These are phyloP conservation scores for Drosophila biarmipes DNA, from an alignment of 1,140 invertebrate species.

Conservation along the genomic window DNA sequence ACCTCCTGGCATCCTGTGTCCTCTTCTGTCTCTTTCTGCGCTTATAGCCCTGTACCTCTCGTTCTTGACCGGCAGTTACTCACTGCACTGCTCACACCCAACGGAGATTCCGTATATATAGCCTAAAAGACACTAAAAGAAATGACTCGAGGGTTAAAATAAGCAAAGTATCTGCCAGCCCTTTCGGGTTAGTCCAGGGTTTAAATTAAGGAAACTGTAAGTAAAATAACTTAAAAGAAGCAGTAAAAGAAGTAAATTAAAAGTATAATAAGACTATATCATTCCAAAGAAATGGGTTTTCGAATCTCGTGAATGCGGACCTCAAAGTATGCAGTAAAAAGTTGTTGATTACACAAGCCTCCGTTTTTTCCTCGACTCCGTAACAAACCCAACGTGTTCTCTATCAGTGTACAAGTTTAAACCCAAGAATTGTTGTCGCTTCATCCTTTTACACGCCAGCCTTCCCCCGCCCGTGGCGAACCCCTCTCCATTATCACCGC, in stretches of 20 bases:
- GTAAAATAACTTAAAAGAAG: too few relatives aligned
- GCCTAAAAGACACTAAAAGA: slow-evolving; percentile 47
- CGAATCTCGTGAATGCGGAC: too few relatives aligned
- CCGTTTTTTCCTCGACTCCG: too few relatives aligned
- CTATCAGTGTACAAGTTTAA: slow-evolving; percentile 20
- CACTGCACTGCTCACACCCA: neutral
- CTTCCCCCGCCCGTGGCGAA: neutral
- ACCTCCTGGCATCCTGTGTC: slow-evolving; percentile 2
- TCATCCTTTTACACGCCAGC: slow-evolving; percentile 19
- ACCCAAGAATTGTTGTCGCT: slow-evolving; percentile 48
- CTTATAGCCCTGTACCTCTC: neutral
- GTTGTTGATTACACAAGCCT: too few relatives aligned
- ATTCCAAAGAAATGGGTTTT: too few relatives aligned
- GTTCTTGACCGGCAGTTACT: slow-evolving; percentile 1
- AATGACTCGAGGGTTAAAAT: slow-evolving; percentile 1
- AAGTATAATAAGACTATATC: too few relatives aligned
- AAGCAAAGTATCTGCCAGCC: neutral
- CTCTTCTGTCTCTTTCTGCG: slow-evolving; percentile 1
- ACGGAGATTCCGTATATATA: slow-evolving; percentile 55
- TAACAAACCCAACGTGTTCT: too few relatives aligned
- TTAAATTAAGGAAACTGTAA: too few relatives aligned
- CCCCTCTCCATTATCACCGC: too few relatives aligned
- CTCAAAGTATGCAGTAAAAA: too few relatives aligned
- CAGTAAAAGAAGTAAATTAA: too few relatives aligned
- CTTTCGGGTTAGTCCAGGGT: too few relatives aligned